Conservation (phyloP, 2,113 vertebrate species). For the Hippocampus comes region DNA sequence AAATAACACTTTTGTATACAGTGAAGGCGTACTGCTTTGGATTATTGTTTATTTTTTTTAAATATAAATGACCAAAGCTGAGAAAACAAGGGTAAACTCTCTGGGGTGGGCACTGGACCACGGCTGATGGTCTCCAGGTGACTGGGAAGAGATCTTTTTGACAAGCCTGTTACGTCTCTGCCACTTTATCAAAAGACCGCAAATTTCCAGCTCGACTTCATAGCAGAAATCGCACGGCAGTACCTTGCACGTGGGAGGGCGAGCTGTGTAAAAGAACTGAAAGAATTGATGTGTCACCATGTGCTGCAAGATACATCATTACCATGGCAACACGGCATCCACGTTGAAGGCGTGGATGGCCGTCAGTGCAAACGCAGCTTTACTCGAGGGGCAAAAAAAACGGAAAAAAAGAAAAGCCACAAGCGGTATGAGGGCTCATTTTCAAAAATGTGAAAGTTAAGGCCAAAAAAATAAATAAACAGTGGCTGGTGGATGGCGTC, state of each 20-base stretch:
- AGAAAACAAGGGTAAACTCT: constrained; percentile 13
- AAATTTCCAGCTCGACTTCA: background rate
- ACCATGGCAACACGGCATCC: background rate
- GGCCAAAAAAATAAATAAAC: too few relatives aligned
- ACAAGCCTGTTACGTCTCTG: constrained; percentile 42
- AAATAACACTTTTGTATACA: background rate
- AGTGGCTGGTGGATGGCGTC: too few relatives aligned
- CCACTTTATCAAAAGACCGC: background rate
- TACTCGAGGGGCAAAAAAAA: too few relatives aligned
- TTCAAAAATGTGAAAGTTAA: too few relatives aligned
- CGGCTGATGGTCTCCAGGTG: constrained; percentile 26
- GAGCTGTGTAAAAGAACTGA: constrained; percentile 5
- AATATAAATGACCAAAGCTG: constrained; percentile 10
- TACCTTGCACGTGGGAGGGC: background rate
- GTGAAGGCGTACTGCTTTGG: background rate
- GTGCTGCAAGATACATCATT: background rate
- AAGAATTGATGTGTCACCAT: background rate
- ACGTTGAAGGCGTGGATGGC: too few relatives aligned
- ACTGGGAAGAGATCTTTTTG: constrained; percentile 50
- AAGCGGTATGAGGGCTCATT: too few relatives aligned
- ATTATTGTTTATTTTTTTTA: background rate
- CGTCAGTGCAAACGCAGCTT: too few relatives aligned
- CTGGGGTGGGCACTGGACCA: constrained; percentile 32
- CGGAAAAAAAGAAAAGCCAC: background rate
- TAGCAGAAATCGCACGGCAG: background rate